Evolutionary conservation across 2,797 vertebrate species (phyloP), one percentile per base, ranked within the genome.

Genomic region (Poeciliopsis gracilis): DNA sequence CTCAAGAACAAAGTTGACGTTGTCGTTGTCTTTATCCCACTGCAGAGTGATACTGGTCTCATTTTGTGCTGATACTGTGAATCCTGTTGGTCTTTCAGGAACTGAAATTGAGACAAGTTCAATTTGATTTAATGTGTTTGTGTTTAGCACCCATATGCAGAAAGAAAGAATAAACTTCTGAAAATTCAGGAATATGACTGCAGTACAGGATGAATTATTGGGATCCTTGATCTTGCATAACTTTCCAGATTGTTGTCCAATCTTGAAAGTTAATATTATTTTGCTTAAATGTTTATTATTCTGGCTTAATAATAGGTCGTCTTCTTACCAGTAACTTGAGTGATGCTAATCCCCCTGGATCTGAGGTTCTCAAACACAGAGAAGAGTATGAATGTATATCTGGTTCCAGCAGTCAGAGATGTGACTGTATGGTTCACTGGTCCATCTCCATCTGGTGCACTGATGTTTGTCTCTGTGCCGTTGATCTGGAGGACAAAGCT

Each of bases 21-120:
- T 43, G 66, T 6, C 9, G 15, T 73, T 77, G 10, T 87, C 77
- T 73, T 81, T 49, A 55, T 69, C 13, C 92, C 92, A 92, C 76
- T 88, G 78, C 55, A 93, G 70, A 75, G 67, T 86, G 73, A 91
- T 11, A 2, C 53, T 73, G 45, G 0, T 83, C 0, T 86, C 80
- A 72, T 8, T 25, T 66, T 43, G 84, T 18, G 0, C 0, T 49
- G 0, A 0, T 28, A 45, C 1, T 47, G 0, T 61, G 38, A 88
- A 79, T 15, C 46, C 53, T 10, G 73, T 80, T 10, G 4, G 77
- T 55, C 49, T 51, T 23, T 23, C 18, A 23, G 77, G 77, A 67
- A 20, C 61, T 79, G 38, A 73, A 51, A 51, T 20, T 51, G 49
- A 51, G 49, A 63, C 15, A 63, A 36, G 30, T 33, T 18, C 73